These are phyloP conservation scores for Tapirus indicus DNA, from an alignment of 2,797 vertebrate genomes.

Conservation along the genomic window DNA sequence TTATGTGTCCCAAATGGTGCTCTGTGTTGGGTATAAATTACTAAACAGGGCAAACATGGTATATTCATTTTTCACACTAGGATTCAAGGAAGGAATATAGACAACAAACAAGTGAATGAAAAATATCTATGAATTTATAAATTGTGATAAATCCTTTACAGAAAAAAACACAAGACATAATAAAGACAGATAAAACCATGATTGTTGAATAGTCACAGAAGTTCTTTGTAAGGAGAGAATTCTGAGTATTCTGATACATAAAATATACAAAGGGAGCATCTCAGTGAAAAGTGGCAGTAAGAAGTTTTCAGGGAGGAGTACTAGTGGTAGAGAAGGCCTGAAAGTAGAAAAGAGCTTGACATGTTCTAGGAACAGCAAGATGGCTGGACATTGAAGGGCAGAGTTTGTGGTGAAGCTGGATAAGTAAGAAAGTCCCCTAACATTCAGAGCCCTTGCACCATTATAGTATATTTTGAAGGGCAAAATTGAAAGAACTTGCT, in stretches of 20 bases:
- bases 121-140: neutral
- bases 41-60: neutral
- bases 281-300: neutral
- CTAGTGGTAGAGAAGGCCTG: neutral
- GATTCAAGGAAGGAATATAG: neutral
- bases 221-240: neutral
- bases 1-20: neutral
- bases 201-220: neutral
- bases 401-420: neutral
- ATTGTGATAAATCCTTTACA: neutral
- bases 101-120: neutral
- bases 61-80: neutral
- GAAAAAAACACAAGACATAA: neutral
- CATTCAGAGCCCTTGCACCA: neutral
- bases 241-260: neutral
- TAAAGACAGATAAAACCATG: neutral
- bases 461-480: neutral
- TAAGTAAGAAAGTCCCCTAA: neutral
- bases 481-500: neutral
- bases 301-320: neutral
- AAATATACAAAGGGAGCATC: neutral
- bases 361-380: neutral
- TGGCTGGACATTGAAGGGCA: neutral
- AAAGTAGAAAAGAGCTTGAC: neutral
- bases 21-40: neutral